Evolutionary conservation across 2,797 vertebrate genomes (phyloP).

Genomic region (Coregonus sp.): DNA sequence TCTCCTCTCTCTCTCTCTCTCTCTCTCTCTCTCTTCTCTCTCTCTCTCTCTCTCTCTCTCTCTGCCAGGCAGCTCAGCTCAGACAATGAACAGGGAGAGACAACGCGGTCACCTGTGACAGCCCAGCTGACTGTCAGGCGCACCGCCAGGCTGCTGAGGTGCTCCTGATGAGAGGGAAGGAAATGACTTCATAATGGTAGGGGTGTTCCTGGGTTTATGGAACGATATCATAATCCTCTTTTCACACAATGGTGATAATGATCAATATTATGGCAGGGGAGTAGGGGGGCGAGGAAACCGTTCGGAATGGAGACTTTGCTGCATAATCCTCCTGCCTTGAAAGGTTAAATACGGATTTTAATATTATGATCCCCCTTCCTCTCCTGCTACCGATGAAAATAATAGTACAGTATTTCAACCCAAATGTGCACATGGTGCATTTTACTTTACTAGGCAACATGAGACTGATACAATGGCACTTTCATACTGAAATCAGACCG

Average conservation of each 20-base stretch:
- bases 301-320: conserved; percentile 77
- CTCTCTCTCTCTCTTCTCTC: conserved; percentile 20
- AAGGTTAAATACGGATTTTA: conserved; percentile 84
- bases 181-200: conserved; percentile 80
- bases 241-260: conserved; percentile 83
- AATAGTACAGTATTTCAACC: conserved; percentile 69
- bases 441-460: conserved; percentile 61
- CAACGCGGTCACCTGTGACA: conserved; percentile 71
- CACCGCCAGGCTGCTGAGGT: conserved; percentile 63
- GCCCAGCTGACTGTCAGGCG: conserved; percentile 69
- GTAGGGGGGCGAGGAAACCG: conserved; percentile 74
- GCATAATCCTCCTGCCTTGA: conserved; percentile 80
- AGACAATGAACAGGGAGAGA: conserved; percentile 57
- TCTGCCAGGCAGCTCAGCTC: conserved; percentile 28
- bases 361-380: conserved; percentile 73
- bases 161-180: conserved; percentile 69
- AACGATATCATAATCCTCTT: conserved; percentile 82
- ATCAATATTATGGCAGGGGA: conserved; percentile 81
- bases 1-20: conserved; percentile 25
- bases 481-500: conserved; percentile 52
- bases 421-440: conserved; percentile 73
- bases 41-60: no score
- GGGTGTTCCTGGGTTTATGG: conserved; percentile 81
- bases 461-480: conserved; percentile 41
- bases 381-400: conserved; percentile 60